Percentiles rank a stretch among this genome's conserved stretches.
These are phyloP conservation scores for Pseudoatta argentina DNA, from an alignment of 1,140 invertebrate genomes.

Conservation along the genomic window DNA sequence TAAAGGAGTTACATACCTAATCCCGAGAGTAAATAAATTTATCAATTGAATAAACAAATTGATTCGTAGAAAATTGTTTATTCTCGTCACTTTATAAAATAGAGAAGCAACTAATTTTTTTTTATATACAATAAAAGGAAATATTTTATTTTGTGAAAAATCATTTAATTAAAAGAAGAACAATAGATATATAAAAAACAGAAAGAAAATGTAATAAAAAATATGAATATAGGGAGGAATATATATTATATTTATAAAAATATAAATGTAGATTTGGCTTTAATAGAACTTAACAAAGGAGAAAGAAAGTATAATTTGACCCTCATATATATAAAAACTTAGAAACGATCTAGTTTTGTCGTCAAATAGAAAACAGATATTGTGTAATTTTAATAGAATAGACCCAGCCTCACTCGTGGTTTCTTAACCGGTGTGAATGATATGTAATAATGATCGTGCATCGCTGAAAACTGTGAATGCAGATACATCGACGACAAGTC, in stretches of 20 bases:
- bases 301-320: neutral
- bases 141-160: neutral
- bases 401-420: neutral
- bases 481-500: slow-evolving; percentile 89
- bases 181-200: neutral
- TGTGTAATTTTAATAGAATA: neutral
- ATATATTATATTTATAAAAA: neutral
- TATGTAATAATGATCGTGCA: slow-evolving; percentile 47
- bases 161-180: neutral
- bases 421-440: neutral
- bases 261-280: neutral
- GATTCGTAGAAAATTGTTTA: neutral
- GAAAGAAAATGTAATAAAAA: neutral
- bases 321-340: neutral
- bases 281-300: neutral
- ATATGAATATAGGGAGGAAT: neutral
- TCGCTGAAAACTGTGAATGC: slow-evolving; percentile 67
- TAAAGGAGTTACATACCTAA: neutral
- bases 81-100: neutral
- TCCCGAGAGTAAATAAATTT: neutral
- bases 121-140: neutral
- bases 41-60: neutral
- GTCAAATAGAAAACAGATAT: neutral
- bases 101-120: neutral
- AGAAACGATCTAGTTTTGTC: neutral